These are phyloP conservation scores for Myiagra hebetior DNA, from an alignment of 2,113 vertebrate species.

Conservation along the genomic window DNA sequence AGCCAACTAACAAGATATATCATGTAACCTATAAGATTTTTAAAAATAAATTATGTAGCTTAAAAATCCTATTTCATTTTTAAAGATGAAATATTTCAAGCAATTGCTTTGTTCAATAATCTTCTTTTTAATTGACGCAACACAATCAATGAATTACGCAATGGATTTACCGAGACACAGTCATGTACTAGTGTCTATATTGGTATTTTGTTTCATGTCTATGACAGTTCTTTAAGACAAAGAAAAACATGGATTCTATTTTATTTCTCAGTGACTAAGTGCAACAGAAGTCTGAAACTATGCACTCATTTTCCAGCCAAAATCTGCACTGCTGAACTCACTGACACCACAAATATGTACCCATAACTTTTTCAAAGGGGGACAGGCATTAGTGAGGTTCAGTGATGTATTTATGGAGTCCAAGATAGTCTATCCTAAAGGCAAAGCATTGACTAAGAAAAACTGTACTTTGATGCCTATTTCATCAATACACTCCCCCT, in stretches of 20 bases:
- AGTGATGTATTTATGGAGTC: neutral
- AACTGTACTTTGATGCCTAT: neutral
- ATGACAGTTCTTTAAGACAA: neutral
- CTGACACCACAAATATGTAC: neutral
- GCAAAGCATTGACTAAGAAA: neutral
- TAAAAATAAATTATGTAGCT: neutral
- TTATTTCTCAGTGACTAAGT: neutral
- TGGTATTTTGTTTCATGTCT: neutral
- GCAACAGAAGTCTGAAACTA: neutral
- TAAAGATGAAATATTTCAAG: neutral
- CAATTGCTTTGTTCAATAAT: neutral
- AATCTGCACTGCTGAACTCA: neutral
- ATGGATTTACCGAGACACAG: neutral
- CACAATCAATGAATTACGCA: neutral
- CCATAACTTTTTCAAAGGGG: neutral
- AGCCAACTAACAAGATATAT: neutral
- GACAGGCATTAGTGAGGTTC: neutral
- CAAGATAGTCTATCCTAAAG: neutral
- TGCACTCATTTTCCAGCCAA: neutral
- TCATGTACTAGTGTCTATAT: accelerated
- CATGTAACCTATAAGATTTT: neutral
- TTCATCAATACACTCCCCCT: accelerated
- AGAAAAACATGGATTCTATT: neutral
- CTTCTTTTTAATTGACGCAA: neutral
- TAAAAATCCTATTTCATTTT: neutral